A percentile compares a stretch with the other conserved stretches of the same genome.
phyloP scores from a whole-genome alignment of 2,888 invertebrate species.

The Scaptomyza flava region DNA sequence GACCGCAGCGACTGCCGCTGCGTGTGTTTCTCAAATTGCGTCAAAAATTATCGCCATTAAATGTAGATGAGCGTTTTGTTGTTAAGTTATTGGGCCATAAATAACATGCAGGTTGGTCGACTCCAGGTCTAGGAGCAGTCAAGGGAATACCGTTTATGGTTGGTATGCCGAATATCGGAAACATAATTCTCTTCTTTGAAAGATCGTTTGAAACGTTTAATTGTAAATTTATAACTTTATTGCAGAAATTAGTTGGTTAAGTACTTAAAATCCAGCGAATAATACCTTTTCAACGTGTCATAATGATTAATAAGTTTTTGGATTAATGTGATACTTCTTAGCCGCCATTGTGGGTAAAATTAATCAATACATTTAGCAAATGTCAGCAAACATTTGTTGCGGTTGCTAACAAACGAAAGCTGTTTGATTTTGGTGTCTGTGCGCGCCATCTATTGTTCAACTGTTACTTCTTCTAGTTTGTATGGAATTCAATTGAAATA shows the following conservation, averaged over 20 bases:
- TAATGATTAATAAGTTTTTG: background rate
- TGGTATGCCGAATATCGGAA: background rate
- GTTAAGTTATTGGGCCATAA: slow-evolving; percentile 77
- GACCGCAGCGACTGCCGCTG: slow-evolving; percentile 32
- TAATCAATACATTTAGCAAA: slow-evolving; percentile 7
- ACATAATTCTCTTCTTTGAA: background rate
- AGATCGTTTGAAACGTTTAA: background rate
- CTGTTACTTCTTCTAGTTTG: background rate
- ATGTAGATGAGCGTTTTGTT: slow-evolving; percentile 82
- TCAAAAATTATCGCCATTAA: slow-evolving; percentile 80
- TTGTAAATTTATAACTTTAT: background rate
- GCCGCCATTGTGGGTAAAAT: background rate
- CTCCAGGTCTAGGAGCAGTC: background rate
- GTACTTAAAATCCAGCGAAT: too few species aligned
- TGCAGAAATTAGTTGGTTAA: background rate
- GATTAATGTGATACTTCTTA: too few species aligned
- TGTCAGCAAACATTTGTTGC: background rate
- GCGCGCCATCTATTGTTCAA: slow-evolving; percentile 28
- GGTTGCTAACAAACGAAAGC: background rate
- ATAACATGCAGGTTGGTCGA: slow-evolving; percentile 46
- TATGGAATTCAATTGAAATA: slow-evolving; percentile 13
- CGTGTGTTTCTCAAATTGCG: slow-evolving; percentile 74
- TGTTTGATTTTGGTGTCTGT: background rate
- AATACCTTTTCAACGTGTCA: background rate
- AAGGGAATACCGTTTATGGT: background rate